A percentile compares a stretch with the other conserved stretches of the same genome.
Evolutionary conservation across 2,888 invertebrate genomes (phyloP).

Genomic region (Gerris lacustris): DNA sequence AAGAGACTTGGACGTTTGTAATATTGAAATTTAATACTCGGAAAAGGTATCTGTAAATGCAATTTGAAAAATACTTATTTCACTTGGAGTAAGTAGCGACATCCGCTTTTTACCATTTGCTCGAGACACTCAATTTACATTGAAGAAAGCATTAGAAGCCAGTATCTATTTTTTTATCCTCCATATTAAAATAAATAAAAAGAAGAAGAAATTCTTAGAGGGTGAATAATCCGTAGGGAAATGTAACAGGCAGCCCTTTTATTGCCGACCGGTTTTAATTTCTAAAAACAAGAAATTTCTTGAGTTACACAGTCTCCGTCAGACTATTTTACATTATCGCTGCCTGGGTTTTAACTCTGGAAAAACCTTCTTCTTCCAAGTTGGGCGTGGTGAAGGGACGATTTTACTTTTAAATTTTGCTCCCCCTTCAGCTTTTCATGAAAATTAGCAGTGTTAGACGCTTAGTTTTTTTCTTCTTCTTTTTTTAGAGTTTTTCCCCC

Average conservation of each 20-base stretch:
- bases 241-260: background rate
- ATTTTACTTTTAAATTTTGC: constrained; percentile 1
- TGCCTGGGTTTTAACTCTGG: background rate
- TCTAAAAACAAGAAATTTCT: background rate
- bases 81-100: background rate
- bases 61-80: background rate
- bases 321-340: background rate
- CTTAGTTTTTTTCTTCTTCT: background rate
- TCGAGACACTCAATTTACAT: background rate
- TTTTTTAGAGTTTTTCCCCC: too few species aligned
- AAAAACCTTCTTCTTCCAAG: too few species aligned
- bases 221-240: background rate
- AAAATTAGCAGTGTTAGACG: background rate
- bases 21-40: too few species aligned
- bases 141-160: background rate
- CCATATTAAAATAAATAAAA: background rate
- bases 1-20: too few species aligned
- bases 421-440: background rate
- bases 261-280: background rate
- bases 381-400: background rate
- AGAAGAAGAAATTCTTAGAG: background rate
- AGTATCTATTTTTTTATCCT: background rate
- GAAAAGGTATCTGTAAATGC: background rate
- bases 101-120: too few species aligned
- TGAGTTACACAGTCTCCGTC: background rate